Percentiles rank a stretch among this genome's conserved stretches.
Conservation (phyloP, 2,113 vertebrate species). For the Madoqua kirkii region DNA sequence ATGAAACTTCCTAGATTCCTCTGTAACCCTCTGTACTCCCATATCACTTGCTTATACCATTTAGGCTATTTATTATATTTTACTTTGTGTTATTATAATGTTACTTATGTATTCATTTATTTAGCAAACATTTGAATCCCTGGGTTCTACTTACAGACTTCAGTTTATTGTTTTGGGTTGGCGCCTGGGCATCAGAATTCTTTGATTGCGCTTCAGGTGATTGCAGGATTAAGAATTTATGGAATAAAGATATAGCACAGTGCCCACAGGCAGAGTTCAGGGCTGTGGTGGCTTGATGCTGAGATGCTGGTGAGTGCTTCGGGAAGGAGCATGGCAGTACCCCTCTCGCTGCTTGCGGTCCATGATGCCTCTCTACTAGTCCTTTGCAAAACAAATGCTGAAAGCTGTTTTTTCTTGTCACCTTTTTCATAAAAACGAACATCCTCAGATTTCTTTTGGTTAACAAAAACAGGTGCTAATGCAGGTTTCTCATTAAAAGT, state of each 20-base stretch:
- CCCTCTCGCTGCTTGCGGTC: not conserved
- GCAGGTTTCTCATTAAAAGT: not conserved
- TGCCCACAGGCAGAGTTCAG: not conserved
- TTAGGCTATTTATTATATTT: not conserved
- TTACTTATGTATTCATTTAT: not conserved
- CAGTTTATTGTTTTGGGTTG: not conserved
- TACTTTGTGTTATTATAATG: not conserved
- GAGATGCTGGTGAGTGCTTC: not conserved
- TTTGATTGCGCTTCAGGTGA: not conserved
- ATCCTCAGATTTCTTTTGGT: not conserved
- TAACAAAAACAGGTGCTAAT: not conserved
- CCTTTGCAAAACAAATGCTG: not conserved
- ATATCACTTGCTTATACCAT: not conserved
- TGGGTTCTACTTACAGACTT: not conserved
- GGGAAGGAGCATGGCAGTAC: not conserved
- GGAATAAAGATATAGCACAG: not conserved
- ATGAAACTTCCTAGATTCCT: not conserved
- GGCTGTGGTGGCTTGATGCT: not conserved
- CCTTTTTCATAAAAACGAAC: not conserved
- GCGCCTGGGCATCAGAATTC: not conserved
- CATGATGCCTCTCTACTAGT: not conserved
- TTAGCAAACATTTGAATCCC: not conserved
- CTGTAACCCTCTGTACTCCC: not conserved
- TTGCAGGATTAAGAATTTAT: not conserved
- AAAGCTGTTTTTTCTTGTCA: not conserved